These are phyloP conservation scores for Lymantria dispar DNA, from an alignment of 2,888 invertebrate species.

Conservation along the genomic window DNA sequence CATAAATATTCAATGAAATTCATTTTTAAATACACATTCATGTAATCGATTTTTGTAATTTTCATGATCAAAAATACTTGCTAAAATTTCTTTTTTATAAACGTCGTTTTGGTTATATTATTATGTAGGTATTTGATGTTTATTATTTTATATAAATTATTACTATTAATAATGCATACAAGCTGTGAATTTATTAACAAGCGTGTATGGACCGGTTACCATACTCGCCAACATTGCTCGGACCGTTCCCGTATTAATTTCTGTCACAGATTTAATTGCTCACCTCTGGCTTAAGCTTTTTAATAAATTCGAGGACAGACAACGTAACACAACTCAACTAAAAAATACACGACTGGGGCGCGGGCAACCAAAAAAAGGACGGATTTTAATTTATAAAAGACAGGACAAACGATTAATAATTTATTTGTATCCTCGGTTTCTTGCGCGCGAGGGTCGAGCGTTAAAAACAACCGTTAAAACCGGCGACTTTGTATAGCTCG, in stretches of 20 bases:
- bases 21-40: no score
- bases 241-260: slow-evolving; percentile 75
- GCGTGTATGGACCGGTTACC: slow-evolving; percentile 44
- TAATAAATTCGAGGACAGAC: slow-evolving; percentile 79
- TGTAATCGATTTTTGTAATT: no score
- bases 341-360: slow-evolving; percentile 65
- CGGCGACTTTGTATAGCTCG: slow-evolving; percentile 79
- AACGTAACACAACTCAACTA: slow-evolving; percentile 69
- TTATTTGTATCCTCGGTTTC: slow-evolving; percentile 80
- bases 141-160: slow-evolving; percentile 45
- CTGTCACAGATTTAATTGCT: slow-evolving; percentile 80
- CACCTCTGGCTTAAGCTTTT: slow-evolving; percentile 77
- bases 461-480: slow-evolving; percentile 82
- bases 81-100: no score
- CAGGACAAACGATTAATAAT: slow-evolving; percentile 83
- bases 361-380: slow-evolving; percentile 71
- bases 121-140: slow-evolving; percentile 6
- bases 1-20: no score
- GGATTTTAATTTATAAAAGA: slow-evolving; percentile 82
- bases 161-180: slow-evolving; percentile 63
- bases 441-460: slow-evolving; percentile 75
- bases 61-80: no score
- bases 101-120: no score
- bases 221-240: slow-evolving; percentile 38
- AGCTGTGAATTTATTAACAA: slow-evolving; percentile 60